These are phyloP conservation scores for Noctua janthe DNA, from an alignment of 2,888 invertebrate species.

Conservation along the genomic window DNA sequence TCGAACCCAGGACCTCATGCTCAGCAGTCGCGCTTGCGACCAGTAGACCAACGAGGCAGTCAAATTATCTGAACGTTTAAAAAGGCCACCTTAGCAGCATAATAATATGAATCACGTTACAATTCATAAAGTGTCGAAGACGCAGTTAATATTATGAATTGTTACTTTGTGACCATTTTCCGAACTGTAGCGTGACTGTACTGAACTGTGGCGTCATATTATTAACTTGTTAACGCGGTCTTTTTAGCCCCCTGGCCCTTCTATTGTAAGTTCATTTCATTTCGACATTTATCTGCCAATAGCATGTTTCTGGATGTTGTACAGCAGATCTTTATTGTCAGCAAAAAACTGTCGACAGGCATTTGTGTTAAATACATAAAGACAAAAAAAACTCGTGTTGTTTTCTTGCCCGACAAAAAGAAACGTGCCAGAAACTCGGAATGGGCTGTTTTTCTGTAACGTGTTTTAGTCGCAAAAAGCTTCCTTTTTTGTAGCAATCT, in stretches of 20 bases:
- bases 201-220: not conserved
- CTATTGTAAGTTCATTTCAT: not conserved
- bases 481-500: not conserved
- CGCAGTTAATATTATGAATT: not conserved
- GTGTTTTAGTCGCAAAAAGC: not conserved
- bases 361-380: not conserved
- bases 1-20: too few relatives aligned
- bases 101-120: too few relatives aligned
- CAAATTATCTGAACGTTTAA: not conserved
- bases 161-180: not conserved
- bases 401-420: not conserved
- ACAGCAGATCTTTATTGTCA: too few relatives aligned
- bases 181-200: not conserved
- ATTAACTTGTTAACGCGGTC: not conserved
- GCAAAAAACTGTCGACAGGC: not conserved
- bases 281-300: not conserved
- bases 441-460: not conserved
- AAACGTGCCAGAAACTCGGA: not conserved
- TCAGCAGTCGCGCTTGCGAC: too few relatives aligned
- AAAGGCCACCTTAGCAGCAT: too few relatives aligned
- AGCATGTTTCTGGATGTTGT: not conserved
- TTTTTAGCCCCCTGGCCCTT: not conserved
- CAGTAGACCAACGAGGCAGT: too few relatives aligned
- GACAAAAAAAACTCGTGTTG: not conserved
- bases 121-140: not conserved